These are phyloP conservation scores for Pimephales promelas DNA, from an alignment of 2,113 vertebrate genomes.

Conservation along the genomic window DNA sequence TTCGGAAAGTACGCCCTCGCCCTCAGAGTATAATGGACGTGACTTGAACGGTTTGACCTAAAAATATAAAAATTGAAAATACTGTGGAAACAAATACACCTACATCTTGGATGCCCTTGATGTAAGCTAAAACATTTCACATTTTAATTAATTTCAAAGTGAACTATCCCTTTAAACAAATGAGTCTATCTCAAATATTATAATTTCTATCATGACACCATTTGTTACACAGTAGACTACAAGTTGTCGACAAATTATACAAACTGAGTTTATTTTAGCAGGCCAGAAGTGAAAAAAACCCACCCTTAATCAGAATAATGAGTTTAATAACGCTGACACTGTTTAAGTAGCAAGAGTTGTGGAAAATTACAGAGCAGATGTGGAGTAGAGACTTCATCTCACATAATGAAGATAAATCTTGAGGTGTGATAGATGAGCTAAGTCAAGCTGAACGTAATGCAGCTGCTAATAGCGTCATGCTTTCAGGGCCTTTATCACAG, in stretches of 20 bases:
- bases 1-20: too few relatives aligned
- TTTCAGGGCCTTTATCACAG: conserved; percentile 35
- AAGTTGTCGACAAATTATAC: neutral
- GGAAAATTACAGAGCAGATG: conserved; percentile 4
- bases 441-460: neutral
- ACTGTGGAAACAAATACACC: too few relatives aligned
- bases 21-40: too few relatives aligned
- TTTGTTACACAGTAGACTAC: neutral
- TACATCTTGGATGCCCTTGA: too few relatives aligned
- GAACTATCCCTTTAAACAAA: too few relatives aligned
- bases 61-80: too few relatives aligned
- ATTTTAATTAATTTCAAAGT: too few relatives aligned
- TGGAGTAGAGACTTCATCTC: neutral
- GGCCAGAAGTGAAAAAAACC: neutral
- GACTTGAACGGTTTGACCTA: too few relatives aligned
- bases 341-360: conserved; percentile 4
- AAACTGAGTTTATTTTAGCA: neutral
- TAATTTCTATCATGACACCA: neutral
- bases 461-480: conserved; percentile 21
- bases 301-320: neutral
- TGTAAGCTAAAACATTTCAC: too few relatives aligned
- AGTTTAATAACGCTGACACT: conserved; percentile 7
- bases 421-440: conserved; percentile 9
- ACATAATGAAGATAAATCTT: conserved; percentile 23
- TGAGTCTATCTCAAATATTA: neutral